Percentiles rank a stretch among this genome's conserved stretches.
Conservation (phyloP, 2,797 vertebrate genomes). For the Phoeniculus purpureus region DNA sequence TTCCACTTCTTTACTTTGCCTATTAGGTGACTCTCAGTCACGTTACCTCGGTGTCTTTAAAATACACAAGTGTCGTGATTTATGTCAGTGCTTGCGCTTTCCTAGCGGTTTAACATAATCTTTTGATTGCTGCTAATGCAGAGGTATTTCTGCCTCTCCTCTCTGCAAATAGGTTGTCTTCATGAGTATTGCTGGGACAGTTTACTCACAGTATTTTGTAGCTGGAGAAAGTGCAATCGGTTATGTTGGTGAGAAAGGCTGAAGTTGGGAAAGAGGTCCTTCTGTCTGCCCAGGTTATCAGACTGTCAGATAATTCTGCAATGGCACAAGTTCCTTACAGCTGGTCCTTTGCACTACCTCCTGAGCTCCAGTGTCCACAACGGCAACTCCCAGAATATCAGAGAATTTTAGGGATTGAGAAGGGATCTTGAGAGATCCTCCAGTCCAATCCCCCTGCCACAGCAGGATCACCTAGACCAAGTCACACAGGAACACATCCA, state of each 20-base stretch:
- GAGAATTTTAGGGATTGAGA: no score
- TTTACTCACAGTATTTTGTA: conserved; percentile 79
- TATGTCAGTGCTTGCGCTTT: conserved; percentile 28
- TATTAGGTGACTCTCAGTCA: conserved; percentile 51
- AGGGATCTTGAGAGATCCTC: no score
- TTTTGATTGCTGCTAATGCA: neutral
- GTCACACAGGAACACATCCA: no score
- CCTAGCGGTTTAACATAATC: conserved; percentile 18
- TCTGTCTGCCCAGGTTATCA: conserved; percentile 77
- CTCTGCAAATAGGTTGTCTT: conserved; percentile 71
- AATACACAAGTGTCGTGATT: conserved; percentile 10
- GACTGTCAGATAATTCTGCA: conserved; percentile 76
- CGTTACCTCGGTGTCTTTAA: conserved; percentile 55
- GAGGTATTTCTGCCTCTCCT: neutral
- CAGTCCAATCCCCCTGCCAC: no score
- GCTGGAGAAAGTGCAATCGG: conserved; percentile 75
- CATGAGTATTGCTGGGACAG: conserved; percentile 76
- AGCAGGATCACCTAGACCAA: no score
- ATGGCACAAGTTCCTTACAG: conserved; percentile 79
- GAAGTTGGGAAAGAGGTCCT: conserved; percentile 80
- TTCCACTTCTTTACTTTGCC: conserved; percentile 55
- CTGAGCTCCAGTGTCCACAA: neutral
- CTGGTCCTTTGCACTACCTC: conserved; percentile 75
- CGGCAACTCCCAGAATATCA: neutral
- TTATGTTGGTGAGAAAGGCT: conserved; percentile 81